These are phyloP conservation scores for Epinotia demarniana DNA, from an alignment of 2,888 invertebrate genomes.

Conservation along the genomic window DNA sequence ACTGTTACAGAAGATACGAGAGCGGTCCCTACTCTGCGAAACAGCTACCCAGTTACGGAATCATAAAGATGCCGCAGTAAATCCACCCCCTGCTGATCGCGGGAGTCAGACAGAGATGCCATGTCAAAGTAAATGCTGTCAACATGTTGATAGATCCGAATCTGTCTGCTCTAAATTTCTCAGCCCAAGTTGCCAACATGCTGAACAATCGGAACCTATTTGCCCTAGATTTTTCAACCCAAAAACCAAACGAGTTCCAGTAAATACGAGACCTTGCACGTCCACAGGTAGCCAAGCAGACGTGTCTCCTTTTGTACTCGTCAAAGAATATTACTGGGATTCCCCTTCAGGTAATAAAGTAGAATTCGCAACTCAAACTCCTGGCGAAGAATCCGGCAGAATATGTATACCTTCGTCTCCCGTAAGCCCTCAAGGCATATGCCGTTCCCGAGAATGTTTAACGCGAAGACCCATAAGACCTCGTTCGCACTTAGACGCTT, in stretches of 20 bases:
- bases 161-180: too few relatives aligned
- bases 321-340: constrained; percentile 66
- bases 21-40: constrained; percentile 48
- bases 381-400: neutral
- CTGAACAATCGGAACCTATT: neutral
- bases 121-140: constrained; percentile 24
- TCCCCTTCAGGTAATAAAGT: constrained; percentile 43
- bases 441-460: neutral
- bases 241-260: constrained; percentile 2
- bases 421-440: neutral
- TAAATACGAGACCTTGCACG: neutral
- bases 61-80: constrained; percentile 50
- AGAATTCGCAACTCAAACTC: constrained; percentile 18
- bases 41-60: constrained; percentile 25
- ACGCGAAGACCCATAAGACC: neutral
- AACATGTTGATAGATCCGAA: neutral
- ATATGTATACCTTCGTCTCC: constrained; percentile 13
- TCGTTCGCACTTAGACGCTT: neutral
- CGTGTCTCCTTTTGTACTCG: constrained; percentile 54
- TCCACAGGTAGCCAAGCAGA: constrained; percentile 19
- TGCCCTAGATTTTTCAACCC: neutral
- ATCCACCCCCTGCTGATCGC: constrained; percentile 51
- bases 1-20: constrained; percentile 57
- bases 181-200: constrained; percentile 28
- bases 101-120: constrained; percentile 56